Evolutionary conservation across 2,797 vertebrate genomes (phyloP).

Genomic region (Malacoctenus gilli): DNA sequence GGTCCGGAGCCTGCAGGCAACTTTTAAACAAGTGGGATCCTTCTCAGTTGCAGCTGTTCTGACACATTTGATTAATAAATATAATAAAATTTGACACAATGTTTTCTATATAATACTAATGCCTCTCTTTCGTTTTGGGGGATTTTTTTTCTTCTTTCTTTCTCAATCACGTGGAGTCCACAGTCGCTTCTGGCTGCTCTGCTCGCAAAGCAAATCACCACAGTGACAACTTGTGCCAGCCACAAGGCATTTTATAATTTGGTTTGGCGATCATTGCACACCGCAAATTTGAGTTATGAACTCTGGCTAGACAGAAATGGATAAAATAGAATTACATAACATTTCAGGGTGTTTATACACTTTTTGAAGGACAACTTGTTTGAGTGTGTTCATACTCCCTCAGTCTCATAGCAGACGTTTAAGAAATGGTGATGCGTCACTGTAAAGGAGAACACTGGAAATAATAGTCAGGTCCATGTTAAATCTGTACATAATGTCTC

Average conservation of each 20-base stretch:
- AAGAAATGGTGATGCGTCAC: too few relatives aligned
- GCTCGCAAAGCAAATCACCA: background rate
- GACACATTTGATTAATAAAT: constrained; percentile 20
- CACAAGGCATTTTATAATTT: background rate
- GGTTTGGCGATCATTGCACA: background rate
- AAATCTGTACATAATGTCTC: too few relatives aligned
- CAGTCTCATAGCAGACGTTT: too few relatives aligned
- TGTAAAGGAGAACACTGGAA: too few relatives aligned
- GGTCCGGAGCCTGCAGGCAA: constrained; percentile 8
- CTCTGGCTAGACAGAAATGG: background rate
- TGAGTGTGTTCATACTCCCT: too few relatives aligned
- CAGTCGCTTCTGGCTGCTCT: constrained; percentile 1
- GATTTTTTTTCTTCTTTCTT: constrained; percentile 7
- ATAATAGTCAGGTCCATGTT: too few relatives aligned
- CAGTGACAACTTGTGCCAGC: background rate
- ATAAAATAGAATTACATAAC: background rate
- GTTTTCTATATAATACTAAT: constrained; percentile 1
- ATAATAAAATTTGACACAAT: constrained; percentile 1
- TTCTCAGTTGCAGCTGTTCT: constrained; percentile 1
- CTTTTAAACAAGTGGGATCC: constrained; percentile 15
- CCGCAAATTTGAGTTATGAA: background rate
- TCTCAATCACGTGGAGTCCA: background rate
- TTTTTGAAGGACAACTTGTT: too few relatives aligned
- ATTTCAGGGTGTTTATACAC: background rate
- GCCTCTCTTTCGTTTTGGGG: background rate